Conservation (phyloP, 2,113 vertebrate genomes). For the Oreotrochilus melanogaster region DNA sequence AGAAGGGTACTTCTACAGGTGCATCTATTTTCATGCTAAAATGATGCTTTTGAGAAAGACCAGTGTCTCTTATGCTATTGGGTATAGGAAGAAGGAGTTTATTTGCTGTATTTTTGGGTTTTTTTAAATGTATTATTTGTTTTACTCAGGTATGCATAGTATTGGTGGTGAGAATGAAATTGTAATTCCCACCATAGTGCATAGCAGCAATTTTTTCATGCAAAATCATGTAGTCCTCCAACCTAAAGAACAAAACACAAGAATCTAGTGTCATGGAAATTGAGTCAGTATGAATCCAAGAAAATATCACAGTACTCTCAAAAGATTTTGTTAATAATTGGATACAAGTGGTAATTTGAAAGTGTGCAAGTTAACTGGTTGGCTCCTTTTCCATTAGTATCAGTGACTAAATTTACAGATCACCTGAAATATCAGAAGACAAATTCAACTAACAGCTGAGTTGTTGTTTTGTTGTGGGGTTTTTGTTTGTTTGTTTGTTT, state of each 20-base stretch:
- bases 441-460: not conserved
- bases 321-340: not conserved
- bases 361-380: not conserved
- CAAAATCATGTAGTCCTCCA: not conserved
- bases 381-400: not conserved
- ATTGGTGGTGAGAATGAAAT: not conserved
- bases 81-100: not conserved
- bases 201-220: not conserved
- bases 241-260: not conserved
- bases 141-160: not conserved
- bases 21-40: not conserved
- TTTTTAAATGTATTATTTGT: not conserved
- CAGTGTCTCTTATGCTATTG: not conserved
- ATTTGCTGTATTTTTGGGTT: not conserved
- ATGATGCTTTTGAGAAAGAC: not conserved
- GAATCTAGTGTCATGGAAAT: not conserved
- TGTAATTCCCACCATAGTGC: not conserved
- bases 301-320: not conserved
- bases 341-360: not conserved
- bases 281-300: not conserved
- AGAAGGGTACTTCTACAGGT: not conserved
- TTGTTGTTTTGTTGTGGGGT: not conserved
- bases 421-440: not conserved
- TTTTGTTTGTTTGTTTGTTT: too few relatives aligned
- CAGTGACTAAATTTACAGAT: not conserved